Conservation (phyloP, 2,888 invertebrate genomes). For the Athrips mouffetella region DNA sequence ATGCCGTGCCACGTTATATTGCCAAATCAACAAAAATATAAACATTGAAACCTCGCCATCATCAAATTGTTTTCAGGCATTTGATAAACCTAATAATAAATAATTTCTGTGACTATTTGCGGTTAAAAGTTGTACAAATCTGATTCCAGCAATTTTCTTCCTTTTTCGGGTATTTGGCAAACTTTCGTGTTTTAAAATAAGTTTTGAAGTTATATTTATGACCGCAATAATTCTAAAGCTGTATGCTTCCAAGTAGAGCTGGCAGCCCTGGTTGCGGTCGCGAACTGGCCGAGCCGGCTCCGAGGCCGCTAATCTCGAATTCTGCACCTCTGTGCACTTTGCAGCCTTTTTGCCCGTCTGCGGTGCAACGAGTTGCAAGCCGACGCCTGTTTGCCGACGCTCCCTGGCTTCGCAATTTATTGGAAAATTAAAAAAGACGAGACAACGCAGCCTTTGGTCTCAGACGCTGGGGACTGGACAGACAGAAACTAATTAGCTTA, state of each 20-base stretch:
- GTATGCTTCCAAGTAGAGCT: neutral
- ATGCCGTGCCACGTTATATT: no score
- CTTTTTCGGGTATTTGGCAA: no score
- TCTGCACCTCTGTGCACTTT: constrained; percentile 44
- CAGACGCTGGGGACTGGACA: neutral
- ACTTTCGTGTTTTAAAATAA: no score
- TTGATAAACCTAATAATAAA: no score
- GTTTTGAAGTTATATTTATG: no score
- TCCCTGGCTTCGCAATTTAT: constrained; percentile 9
- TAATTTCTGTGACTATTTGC: no score
- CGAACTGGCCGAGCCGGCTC: constrained; percentile 37
- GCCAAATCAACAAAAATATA: no score
- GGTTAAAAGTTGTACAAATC: no score
- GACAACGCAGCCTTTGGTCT: constrained; percentile 2
- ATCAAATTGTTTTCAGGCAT: no score
- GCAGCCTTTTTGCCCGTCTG: constrained; percentile 59
- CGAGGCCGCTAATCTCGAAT: constrained; percentile 46
- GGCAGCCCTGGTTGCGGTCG: constrained; percentile 17
- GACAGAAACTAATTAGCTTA: neutral
- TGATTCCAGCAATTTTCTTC: no score
- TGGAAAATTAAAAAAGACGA: constrained; percentile 14
- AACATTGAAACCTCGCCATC: no score
- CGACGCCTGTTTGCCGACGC: constrained; percentile 13
- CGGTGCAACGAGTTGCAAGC: constrained; percentile 23
- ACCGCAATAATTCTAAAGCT: no score